Base-by-base conservation (phyloP, 2,113 vertebrate genomes). In the Falco punctatus region DNA sequence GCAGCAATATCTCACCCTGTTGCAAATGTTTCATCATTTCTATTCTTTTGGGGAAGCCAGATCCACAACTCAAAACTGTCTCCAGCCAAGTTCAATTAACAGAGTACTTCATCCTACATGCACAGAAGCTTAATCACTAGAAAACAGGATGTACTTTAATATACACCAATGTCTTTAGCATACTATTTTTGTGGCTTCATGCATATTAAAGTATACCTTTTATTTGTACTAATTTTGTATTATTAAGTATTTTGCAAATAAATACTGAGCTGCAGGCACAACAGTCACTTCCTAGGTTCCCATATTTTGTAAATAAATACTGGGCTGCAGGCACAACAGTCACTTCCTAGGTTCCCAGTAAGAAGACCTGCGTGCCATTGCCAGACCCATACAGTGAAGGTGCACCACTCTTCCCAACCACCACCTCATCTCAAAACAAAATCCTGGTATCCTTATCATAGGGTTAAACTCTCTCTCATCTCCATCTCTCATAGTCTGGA, bases 231-330 rank as follows among this genome's bases (percentile, higher is more conserved):
- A 15, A 66, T 90, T 90, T 86, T 62, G 16, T 61, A 59, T 81
- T 58, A 94, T 58, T 94, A 93, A 71, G 42, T 67, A 66, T n/a
- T 94, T 90, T 71, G 30, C 73, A 92, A 82, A 42, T 30, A 88
- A 95, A 78, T 74, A 92, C n/a, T 32, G 18, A 30, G 27, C 10
- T 40, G 11, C 19, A 42, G 2, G 2, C 22, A 58, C 20, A 71
- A 54, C 70, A 94, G 67, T 48, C 54, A 64, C 59, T 59, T 84
- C 90, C 85, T 72, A 80, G 38, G 59, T 40, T 24, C 22, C 32
- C 51, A 46, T 67, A 66, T n/a, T 94, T 90, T 71, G 30, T 70
- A 92, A 82, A 42, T 30, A 88, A 95, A 78, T 74, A 92, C n/a
- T 32, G 18, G 30, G 27, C 10, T 40, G 11, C 19, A 42, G 2